Conservation (phyloP, 2,888 invertebrate genomes). For the Leucophora obtusa region DNA sequence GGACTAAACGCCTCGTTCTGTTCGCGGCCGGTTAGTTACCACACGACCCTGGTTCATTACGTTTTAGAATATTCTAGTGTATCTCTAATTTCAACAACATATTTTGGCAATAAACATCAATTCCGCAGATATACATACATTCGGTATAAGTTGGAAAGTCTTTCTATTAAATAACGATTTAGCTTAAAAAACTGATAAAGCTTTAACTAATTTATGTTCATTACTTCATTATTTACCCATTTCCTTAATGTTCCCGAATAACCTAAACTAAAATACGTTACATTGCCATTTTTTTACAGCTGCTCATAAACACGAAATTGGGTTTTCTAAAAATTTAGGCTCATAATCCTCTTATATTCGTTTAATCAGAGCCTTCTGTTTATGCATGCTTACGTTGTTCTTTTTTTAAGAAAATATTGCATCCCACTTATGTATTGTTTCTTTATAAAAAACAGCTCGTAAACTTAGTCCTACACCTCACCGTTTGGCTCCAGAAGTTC, state of each 20-base stretch:
- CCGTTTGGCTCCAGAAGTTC: slow-evolving; percentile 83
- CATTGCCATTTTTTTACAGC: slow-evolving; percentile 80
- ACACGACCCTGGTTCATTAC: no score
- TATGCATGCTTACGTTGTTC: slow-evolving; percentile 17
- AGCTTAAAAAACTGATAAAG: slow-evolving; percentile 24
- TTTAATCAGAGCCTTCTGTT: slow-evolving; percentile 4
- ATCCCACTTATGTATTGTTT: neutral
- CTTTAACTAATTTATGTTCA: slow-evolving; percentile 43
- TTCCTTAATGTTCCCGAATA: slow-evolving; percentile 40
- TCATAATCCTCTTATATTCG: slow-evolving; percentile 49
- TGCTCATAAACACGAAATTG: slow-evolving; percentile 72
- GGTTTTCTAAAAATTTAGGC: slow-evolving; percentile 54
- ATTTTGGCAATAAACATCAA: no score
- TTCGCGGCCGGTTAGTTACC: no score
- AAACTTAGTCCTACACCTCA: slow-evolving; percentile 85
- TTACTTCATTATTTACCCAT: slow-evolving; percentile 35
- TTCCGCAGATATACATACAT: no score
- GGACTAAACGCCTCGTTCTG: no score
- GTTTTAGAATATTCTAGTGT: no score
- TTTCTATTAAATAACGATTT: slow-evolving; percentile 1
- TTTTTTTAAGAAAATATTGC: neutral
- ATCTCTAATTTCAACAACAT: no score
- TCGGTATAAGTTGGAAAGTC: slow-evolving; percentile 20
- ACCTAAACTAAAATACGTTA: slow-evolving; percentile 55
- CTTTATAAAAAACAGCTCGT: slow-evolving; percentile 80